Conservation (phyloP, 1,140 invertebrate species). For the Scaptomyza hsui region DNA sequence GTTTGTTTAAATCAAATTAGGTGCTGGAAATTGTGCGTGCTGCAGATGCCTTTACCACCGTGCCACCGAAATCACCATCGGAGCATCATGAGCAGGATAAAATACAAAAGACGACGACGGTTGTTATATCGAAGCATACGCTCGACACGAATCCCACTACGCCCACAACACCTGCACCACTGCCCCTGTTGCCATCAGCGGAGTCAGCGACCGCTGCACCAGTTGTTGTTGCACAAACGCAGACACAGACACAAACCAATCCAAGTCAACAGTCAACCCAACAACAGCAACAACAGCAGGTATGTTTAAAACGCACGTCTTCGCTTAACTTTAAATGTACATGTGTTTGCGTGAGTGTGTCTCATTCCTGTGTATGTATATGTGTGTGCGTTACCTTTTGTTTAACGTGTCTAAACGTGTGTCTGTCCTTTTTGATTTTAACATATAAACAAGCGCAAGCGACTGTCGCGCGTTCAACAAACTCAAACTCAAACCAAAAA, state of each 20-base stretch:
- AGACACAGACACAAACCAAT: constrained; percentile 51
- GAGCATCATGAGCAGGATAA: constrained; percentile 87
- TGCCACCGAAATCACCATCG: constrained; percentile 91
- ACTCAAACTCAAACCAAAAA: constrained; percentile 34
- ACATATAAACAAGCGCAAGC: constrained; percentile 27
- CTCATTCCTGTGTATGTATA: constrained; percentile 18
- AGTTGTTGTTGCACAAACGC: constrained; percentile 25
- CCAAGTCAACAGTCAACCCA: constrained; percentile 24
- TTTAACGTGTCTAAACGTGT: constrained; percentile 36
- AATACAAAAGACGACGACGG: constrained; percentile 94
- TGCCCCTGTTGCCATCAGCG: constrained; percentile 25
- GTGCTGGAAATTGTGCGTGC: constrained; percentile 95
- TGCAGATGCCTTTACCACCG: constrained; percentile 91
- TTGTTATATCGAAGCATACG: constrained; percentile 96
- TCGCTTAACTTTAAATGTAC: constrained; percentile 27
- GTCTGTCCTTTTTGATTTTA: constrained; percentile 61
- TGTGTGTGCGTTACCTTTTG: constrained; percentile 15
- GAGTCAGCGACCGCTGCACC: constrained; percentile 49
- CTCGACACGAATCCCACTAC: constrained; percentile 85
- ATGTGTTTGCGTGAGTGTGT: not conserved
- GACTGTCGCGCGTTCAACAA: constrained; percentile 44
- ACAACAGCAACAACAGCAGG: constrained; percentile 67
- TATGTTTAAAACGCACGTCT: constrained; percentile 72
- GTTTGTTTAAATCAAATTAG: constrained; percentile 83
- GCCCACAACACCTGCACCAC: constrained; percentile 62